Evolutionary conservation across 2,797 vertebrate genomes (phyloP), one percentile per base, ranked within the genome.

Genomic region (Gallinago stenura): DNA sequence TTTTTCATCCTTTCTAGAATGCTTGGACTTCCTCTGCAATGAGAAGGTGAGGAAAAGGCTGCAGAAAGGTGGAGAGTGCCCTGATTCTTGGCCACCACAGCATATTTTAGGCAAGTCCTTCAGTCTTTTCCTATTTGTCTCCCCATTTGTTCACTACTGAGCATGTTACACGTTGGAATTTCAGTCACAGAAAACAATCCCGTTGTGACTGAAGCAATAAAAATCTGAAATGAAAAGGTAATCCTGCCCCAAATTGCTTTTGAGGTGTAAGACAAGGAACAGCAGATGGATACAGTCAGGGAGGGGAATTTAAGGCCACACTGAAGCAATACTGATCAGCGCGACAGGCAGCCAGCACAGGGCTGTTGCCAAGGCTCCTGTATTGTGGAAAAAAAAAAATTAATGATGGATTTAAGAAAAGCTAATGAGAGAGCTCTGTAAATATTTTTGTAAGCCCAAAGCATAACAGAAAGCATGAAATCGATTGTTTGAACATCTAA

Each of bases 401-500:
- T 88, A 93, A 91, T 65, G 84, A 82, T 3, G 18, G 69, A 92
- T 89, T 96, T 90, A 62, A 90, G 83, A 84, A 94, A 84, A 96
- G 80, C 62, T 93, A 96, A 96, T 84, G 62, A 91, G 76, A 75
- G 46, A 66, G 56, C 86, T 89, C 88, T 87, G 80, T 92, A 95
- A 96, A 96, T 94, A 96, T 95, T 97, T 93, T 73, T 92, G 81
- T 89, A 93, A 96, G 95, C 81, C 73, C 92, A 93, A 57, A 94
- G 88, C 80, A 93, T 68, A 46, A 91, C 62, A 89, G 86, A 90
- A 90, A 87, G 83, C 6, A 6, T 93, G 89, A 93, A 96, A 97
- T 72, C 39, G 92, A 87, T 88, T 96, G 86, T 93, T 96, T 93
- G 88, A 96, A 93, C 65, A 94, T 95, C 88, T 87, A 93, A 92